Evolutionary conservation across 2,888 invertebrate genomes (phyloP), one percentile per base, ranked within the genome.

Genomic region (Notodonta ziczac): DNA sequence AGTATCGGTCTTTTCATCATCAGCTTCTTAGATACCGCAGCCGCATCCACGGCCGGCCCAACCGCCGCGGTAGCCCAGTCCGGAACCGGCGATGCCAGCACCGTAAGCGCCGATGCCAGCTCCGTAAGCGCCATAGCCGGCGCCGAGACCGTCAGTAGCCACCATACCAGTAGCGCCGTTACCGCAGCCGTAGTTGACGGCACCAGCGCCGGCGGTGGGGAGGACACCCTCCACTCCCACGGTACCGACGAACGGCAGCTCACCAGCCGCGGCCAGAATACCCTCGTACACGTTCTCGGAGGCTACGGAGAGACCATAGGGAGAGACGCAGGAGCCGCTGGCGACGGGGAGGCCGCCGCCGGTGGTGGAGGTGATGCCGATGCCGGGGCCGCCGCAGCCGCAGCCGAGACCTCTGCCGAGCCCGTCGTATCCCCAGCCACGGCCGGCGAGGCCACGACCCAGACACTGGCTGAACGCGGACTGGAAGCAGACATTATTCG

Each of bases 241-340:
- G 68, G 73, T 66, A 50, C 67, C 70, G 32, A 66, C 65, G 60
- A 67, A 66, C 24, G 65, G 75, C 62, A 63, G 58, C 58, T 67
- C 69, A 51, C 72, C 70, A 53, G 14, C 66, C 2, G 59, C 57
- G 16, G 52, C 16, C 42, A 67, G 12, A 32, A 24, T 13, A 52
- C 68, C 66, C 16, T 63, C 63, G 42, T 65, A 69, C 12, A 35
- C 16, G 51, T 62, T 65, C 0, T 56, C 56, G 13, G 56, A 42
- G 44, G 44, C 44, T 5, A 56, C 14, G 24, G 56, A 42, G 40
- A 56, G 0, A 13, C 56, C 56, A 5, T 44, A 24, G 24, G 56
- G 42, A 24, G 56, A 10, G 35, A 56, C 48, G 51, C 52, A 60
- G 13, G 63, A 60, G 14, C 50, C 51, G 51, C 61, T 54, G 70